Percentiles rank a stretch among this genome's conserved stretches.
Conservation (phyloP, 2,888 invertebrate species). For the Cheilosia impressa region DNA sequence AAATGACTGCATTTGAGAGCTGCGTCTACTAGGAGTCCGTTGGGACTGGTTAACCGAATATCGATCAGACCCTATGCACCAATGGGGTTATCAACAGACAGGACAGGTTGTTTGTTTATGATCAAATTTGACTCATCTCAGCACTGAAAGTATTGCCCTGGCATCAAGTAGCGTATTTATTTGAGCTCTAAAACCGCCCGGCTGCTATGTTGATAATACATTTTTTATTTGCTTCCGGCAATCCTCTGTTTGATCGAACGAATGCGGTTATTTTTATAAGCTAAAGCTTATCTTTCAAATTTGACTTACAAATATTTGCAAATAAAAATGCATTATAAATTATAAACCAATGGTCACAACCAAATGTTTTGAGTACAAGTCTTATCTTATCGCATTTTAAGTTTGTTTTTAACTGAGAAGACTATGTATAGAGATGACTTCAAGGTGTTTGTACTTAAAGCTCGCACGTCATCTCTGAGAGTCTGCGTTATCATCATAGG, state of each 20-base stretch:
- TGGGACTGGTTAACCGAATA: too few species aligned
- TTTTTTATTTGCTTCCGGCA: conserved; percentile 10
- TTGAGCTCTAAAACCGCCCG: background rate
- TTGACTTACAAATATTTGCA: background rate
- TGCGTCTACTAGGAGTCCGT: background rate
- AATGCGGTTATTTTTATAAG: background rate
- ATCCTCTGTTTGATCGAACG: background rate
- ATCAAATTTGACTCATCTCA: too few species aligned
- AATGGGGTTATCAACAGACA: too few species aligned
- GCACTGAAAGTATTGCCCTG: too few species aligned
- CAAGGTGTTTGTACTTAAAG: too few species aligned
- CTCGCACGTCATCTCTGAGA: too few species aligned
- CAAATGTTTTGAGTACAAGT: background rate
- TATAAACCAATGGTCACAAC: background rate
- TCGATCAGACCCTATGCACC: too few species aligned
- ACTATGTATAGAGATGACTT: too few species aligned
- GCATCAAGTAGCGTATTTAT: too few species aligned
- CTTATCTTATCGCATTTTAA: conserved; percentile 7
- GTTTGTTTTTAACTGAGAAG: too few species aligned
- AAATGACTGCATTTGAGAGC: background rate
- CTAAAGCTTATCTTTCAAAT: conserved; percentile 5
- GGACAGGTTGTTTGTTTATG: too few species aligned
- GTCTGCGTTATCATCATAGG: too few species aligned
- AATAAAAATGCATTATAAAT: background rate
- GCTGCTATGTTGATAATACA: background rate